Evolutionary conservation across 1,140 invertebrate genomes (phyloP).

Genomic region (Aphaenogaster rudis): DNA sequence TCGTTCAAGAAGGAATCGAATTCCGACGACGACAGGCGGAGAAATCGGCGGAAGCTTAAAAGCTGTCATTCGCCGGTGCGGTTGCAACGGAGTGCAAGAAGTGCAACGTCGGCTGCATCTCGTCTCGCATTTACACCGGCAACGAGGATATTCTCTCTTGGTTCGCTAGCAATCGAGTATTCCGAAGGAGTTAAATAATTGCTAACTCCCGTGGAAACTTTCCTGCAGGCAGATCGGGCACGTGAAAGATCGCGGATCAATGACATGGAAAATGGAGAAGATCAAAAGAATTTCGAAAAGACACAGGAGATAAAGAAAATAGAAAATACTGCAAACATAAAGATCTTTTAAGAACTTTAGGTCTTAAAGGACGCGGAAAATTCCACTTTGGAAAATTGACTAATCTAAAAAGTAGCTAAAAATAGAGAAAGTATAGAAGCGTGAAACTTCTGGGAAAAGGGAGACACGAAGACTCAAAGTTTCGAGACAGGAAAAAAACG

Average conservation of each 20-base stretch:
- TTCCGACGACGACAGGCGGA: conserved; percentile 53
- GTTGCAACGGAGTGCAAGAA: conserved; percentile 61
- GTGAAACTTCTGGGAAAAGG: conserved; percentile 12
- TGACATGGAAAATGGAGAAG: conserved; percentile 59
- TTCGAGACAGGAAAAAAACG: neutral
- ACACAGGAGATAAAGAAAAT: conserved; percentile 31
- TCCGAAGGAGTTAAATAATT: conserved; percentile 63
- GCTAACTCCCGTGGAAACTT: conserved; percentile 59
- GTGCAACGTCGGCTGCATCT: conserved; percentile 61
- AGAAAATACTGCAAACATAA: conserved; percentile 23
- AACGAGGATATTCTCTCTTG: conserved; percentile 49
- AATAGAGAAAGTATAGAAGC: conserved; percentile 1
- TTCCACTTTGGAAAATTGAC: conserved; percentile 41
- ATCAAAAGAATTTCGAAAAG: conserved; percentile 60
- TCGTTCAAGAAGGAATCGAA: conserved; percentile 51
- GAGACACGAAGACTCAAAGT: neutral
- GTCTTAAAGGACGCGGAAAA: conserved; percentile 32
- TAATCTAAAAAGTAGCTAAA: conserved; percentile 40
- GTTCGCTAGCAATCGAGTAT: conserved; percentile 55
- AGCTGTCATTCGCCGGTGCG: conserved; percentile 57
- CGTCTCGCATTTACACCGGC: conserved; percentile 59
- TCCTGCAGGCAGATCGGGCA: conserved; percentile 35
- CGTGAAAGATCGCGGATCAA: conserved; percentile 57
- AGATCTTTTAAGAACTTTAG: conserved; percentile 24
- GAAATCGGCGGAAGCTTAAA: conserved; percentile 58